Conservation (phyloP, 2,113 vertebrate species). For the Anas platyrhynchos region DNA sequence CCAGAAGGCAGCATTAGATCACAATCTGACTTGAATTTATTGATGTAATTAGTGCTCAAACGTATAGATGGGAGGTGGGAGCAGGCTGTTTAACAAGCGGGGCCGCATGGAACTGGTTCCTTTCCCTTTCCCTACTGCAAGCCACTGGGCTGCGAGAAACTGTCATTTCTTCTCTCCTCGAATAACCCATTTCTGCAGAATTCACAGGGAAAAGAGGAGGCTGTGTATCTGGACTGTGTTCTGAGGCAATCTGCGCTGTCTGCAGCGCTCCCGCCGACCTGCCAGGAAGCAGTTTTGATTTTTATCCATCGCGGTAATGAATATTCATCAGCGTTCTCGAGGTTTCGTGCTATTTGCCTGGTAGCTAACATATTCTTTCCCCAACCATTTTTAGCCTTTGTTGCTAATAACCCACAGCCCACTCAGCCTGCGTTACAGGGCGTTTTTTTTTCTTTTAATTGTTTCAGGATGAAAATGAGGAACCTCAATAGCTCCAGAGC, state of each 20-base stretch:
- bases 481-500: slow-evolving; percentile 7
- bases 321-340: slow-evolving; percentile 53
- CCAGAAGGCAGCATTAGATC: slow-evolving; percentile 57
- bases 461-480: slow-evolving; percentile 41
- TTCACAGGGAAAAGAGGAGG: neutral
- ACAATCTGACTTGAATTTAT: slow-evolving; percentile 29
- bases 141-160: neutral
- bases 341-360: slow-evolving; percentile 19
- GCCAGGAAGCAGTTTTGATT: slow-evolving; percentile 28
- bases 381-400: slow-evolving; percentile 22
- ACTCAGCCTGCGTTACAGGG: neutral
- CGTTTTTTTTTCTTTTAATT: slow-evolving; percentile 18
- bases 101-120: neutral
- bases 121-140: slow-evolving; percentile 9
- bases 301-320: slow-evolving; percentile 35
- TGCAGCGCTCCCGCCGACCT: neutral
- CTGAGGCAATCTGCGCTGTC: neutral
- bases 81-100: neutral
- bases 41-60: slow-evolving; percentile 54
- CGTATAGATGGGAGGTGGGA: slow-evolving; percentile 7
- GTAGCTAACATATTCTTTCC: slow-evolving; percentile 14
- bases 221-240: neutral
- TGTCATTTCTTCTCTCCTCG: slow-evolving; percentile 4
- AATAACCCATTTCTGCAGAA: slow-evolving; percentile 25
- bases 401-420: slow-evolving; percentile 25